Evolutionary conservation across 2,888 invertebrate species (phyloP).

Genomic region (Cryptops parisi): DNA sequence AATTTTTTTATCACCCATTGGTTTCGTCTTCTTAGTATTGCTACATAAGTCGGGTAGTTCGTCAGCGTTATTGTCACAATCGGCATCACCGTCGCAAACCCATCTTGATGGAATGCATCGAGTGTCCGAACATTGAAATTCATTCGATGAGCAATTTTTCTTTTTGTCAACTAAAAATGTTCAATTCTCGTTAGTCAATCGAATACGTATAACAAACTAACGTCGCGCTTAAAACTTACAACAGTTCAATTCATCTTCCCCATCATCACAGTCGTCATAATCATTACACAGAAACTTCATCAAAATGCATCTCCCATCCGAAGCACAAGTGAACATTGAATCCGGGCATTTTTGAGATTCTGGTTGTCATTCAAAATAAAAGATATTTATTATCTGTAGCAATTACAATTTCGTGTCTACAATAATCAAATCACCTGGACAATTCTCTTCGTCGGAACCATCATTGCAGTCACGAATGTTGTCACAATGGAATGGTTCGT

Average conservation of each 20-base stretch:
- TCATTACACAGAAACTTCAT: slow-evolving; percentile 31
- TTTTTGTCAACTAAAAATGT: no score
- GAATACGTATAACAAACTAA: no score
- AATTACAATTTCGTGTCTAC: no score
- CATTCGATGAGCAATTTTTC: no score
- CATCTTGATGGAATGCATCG: slow-evolving; percentile 18
- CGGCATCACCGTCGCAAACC: slow-evolving; percentile 41
- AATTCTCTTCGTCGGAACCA: slow-evolving; percentile 45
- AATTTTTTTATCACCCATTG: background rate
- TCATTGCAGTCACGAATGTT: slow-evolving; percentile 36
- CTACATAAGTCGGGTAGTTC: slow-evolving; percentile 17
- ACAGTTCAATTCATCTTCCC: no score
- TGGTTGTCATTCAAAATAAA: no score
- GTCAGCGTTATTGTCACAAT: slow-evolving; percentile 20
- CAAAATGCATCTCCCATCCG: slow-evolving; percentile 34
- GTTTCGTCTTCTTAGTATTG: no score
- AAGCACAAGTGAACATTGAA: slow-evolving; percentile 37
- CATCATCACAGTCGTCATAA: no score
- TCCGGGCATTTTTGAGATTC: no score
- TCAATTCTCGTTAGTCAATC: no score
- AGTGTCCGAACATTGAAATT: slow-evolving; percentile 14
- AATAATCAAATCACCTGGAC: background rate
- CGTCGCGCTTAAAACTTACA: no score
- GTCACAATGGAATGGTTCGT: slow-evolving; percentile 27
- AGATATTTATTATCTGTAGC: no score